Evolutionary conservation across 2,113 vertebrate species (phyloP), one percentile per base, ranked within the genome.

Genomic region (Erinaceus europaeus): DNA sequence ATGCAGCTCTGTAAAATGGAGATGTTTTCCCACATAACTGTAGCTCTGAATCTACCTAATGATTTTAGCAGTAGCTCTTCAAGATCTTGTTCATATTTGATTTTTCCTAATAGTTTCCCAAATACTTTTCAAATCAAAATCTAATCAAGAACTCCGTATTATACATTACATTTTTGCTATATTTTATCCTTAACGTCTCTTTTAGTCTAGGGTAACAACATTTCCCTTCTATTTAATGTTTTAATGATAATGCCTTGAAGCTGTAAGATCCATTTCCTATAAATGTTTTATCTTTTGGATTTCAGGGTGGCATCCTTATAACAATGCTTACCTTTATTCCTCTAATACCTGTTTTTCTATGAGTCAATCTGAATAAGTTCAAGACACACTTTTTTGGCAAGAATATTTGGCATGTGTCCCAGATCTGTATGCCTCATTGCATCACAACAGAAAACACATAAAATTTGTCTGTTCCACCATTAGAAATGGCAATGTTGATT

Each of bases 81-180:
- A 27, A 8, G 11, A n/a, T n/a, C 55, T 4, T 44, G 13, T 34
- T 61, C 44, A 20, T 9, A 0, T 44, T 69, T 25, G 20, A 0
- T 62, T 87, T 67, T 46, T 46, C 53, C 32, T 25, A 8, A 23
- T 9, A 15, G 52, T 53, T 4, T 36, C 14, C 61, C 36, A 59
- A n/a, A 25, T 44, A 25, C 17, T 57, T 86, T 67, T n/a, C 42
- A 15, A 52, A 57, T 42, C 79, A 25, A 75, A n/a, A 61, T 42
- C 34, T 59, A 68, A 1, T 46, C 62, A 46, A 71, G 32, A 25
- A 29, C 27, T 32, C 13, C n/a, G n/a, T n/a, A n/a, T n/a, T n/a
- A n/a, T n/a, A n/a, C n/a, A n/a, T n/a, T n/a, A n/a, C n/a, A n/a
- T n/a, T n/a, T n/a, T n/a, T n/a, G n/a, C n/a, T n/a, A n/a, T n/a